A percentile compares a stretch with the other conserved stretches of the same genome.
Conservation (phyloP, 2,888 invertebrate genomes). For the Platerodrilus igneus region DNA sequence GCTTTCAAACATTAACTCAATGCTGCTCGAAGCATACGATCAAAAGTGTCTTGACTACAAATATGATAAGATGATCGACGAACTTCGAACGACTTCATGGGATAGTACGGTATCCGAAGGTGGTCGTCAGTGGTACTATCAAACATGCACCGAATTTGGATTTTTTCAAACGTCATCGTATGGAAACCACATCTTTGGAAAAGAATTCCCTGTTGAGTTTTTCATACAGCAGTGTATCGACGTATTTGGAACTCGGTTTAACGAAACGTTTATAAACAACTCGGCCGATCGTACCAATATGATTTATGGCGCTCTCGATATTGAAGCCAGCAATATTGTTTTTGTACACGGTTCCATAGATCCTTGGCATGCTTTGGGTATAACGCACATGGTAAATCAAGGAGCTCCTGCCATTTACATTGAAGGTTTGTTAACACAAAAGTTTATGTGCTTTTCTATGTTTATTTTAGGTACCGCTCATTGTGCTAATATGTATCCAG, state of each 20-base stretch:
- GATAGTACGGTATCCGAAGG: slow-evolving; percentile 59
- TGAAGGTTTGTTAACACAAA: slow-evolving; percentile 53
- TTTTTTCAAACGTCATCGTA: slow-evolving; percentile 86
- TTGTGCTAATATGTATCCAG: slow-evolving; percentile 90
- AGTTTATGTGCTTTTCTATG: no score
- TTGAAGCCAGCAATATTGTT: slow-evolving; percentile 68
- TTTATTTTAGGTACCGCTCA: slow-evolving; percentile 77
- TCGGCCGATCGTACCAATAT: slow-evolving; percentile 70
- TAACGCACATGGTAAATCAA: slow-evolving; percentile 55
- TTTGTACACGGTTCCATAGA: slow-evolving; percentile 87
- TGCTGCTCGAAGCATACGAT: slow-evolving; percentile 61
- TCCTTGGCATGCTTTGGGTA: slow-evolving; percentile 81
- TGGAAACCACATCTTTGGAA: slow-evolving; percentile 62
- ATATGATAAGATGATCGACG: slow-evolving; percentile 69
- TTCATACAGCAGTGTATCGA: slow-evolving; percentile 79
- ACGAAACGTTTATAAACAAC: slow-evolving; percentile 55
- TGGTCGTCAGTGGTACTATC: slow-evolving; percentile 88
- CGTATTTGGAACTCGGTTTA: slow-evolving; percentile 73
- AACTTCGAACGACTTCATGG: slow-evolving; percentile 66
- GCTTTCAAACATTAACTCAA: slow-evolving; percentile 67
- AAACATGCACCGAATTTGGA: slow-evolving; percentile 94
- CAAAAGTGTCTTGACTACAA: slow-evolving; percentile 79
- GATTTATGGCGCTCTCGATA: slow-evolving; percentile 71
- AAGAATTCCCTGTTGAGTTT: slow-evolving; percentile 70
- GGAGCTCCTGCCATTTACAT: slow-evolving; percentile 69